Percentiles rank a stretch among this genome's conserved stretches.
phyloP scores from a whole-genome alignment of 2,888 invertebrate species.

The Allolobophora icterica region DNA sequence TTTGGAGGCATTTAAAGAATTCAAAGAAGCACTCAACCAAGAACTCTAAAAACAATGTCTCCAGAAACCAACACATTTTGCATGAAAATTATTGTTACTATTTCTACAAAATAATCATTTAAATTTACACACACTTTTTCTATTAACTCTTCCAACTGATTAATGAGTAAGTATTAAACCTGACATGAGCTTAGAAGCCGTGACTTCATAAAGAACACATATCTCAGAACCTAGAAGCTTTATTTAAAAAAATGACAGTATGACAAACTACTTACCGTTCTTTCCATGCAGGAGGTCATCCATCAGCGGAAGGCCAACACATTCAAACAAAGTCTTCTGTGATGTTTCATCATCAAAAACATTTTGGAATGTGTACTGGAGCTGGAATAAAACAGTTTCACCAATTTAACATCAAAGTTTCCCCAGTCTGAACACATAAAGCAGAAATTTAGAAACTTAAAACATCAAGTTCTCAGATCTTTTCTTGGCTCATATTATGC shows the following conservation, averaged over 20 bases:
- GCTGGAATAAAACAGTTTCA: slow-evolving; percentile 42
- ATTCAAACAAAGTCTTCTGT: slow-evolving; percentile 85
- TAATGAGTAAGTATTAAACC: neutral
- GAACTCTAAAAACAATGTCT: neutral
- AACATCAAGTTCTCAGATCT: neutral
- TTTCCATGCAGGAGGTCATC: slow-evolving; percentile 82
- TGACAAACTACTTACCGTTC: slow-evolving; percentile 73
- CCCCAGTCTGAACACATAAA: neutral
- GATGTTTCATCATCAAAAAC: slow-evolving; percentile 80
- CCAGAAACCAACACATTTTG: neutral
- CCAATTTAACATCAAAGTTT: neutral
- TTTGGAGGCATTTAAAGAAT: neutral
- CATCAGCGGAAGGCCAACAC: slow-evolving; percentile 84
- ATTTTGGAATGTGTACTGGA: slow-evolving; percentile 74
- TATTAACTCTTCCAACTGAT: neutral
- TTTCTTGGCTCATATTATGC: neutral
- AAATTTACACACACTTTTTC: neutral
- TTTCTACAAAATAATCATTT: neutral
- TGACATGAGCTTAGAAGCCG: neutral
- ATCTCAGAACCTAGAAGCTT: neutral
- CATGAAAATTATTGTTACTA: neutral
- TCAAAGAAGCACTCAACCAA: neutral
- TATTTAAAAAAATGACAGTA: neutral
- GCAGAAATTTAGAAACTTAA: slow-evolving; percentile 14
- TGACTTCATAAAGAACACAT: neutral